phyloP scores from a whole-genome alignment of 2,113 vertebrate species.

The Sclerurus mexicanus region DNA sequence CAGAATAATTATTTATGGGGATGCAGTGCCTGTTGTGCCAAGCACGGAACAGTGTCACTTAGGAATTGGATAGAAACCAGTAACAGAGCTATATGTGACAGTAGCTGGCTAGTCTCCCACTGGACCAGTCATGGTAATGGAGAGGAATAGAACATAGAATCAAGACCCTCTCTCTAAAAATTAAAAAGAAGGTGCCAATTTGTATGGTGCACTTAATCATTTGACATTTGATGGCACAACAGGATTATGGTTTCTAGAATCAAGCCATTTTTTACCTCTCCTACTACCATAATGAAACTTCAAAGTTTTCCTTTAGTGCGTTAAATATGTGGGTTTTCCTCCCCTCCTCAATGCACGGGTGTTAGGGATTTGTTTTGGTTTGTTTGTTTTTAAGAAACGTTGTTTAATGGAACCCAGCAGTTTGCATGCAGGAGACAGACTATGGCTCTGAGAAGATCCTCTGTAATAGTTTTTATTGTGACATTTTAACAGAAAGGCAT shows the following conservation, averaged over 20 bases:
- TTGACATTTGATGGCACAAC: neutral
- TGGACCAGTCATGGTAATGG: neutral
- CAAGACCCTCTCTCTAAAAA: neutral
- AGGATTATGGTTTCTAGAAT: neutral
- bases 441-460: neutral
- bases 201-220: neutral
- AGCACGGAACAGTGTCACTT: neutral
- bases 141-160: neutral
- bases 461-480: neutral
- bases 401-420: neutral
- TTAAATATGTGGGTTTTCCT: neutral
- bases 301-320: neutral
- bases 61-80: neutral
- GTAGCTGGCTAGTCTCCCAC: neutral
- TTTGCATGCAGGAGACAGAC: neutral
- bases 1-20: constrained; percentile 29
- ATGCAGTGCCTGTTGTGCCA: neutral
- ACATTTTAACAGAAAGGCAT: neutral
- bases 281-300: neutral
- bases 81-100: neutral
- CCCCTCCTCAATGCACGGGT: neutral
- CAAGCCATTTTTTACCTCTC: neutral
- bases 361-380: neutral
- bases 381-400: neutral
- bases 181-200: fast-evolving